Conservation (phyloP, 2,888 invertebrate genomes). For the Ommatoiulus sabulosus region DNA sequence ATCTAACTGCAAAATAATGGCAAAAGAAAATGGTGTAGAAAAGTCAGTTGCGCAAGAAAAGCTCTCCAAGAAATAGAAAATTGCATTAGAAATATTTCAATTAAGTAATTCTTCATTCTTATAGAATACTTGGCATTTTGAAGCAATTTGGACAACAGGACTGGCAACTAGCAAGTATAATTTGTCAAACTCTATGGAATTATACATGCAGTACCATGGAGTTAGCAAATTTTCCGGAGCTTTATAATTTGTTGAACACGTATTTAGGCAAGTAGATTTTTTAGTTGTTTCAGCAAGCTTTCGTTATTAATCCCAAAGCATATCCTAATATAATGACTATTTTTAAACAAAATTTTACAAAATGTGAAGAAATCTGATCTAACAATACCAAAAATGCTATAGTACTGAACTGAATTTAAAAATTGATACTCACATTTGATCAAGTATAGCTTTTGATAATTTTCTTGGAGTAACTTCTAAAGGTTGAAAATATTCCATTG, state of each 20-base stretch:
- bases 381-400: no score
- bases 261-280: constrained; percentile 47
- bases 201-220: constrained; percentile 64
- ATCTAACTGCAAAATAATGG: constrained; percentile 68
- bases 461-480: no score
- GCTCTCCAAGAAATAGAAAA: not conserved
- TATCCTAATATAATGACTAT: not conserved
- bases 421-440: no score
- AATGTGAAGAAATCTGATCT: no score
- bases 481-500: no score
- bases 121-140: constrained; percentile 72
- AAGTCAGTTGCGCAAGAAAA: not conserved
- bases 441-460: no score
- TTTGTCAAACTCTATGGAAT: constrained; percentile 83
- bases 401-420: no score
- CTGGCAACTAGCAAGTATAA: constrained; percentile 78
- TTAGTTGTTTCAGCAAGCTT: not conserved
- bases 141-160: constrained; percentile 74
- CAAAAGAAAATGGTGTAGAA: constrained; percentile 69
- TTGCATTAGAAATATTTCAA: constrained; percentile 29
- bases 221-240: not conserved
- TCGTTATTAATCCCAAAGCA: not conserved
- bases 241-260: constrained; percentile 32
- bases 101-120: constrained; percentile 47
- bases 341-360: no score